Percentiles rank a stretch among this genome's conserved stretches.
These are phyloP conservation scores for Coelopa pilipes DNA, from an alignment of 2,888 invertebrate genomes.

Conservation along the genomic window DNA sequence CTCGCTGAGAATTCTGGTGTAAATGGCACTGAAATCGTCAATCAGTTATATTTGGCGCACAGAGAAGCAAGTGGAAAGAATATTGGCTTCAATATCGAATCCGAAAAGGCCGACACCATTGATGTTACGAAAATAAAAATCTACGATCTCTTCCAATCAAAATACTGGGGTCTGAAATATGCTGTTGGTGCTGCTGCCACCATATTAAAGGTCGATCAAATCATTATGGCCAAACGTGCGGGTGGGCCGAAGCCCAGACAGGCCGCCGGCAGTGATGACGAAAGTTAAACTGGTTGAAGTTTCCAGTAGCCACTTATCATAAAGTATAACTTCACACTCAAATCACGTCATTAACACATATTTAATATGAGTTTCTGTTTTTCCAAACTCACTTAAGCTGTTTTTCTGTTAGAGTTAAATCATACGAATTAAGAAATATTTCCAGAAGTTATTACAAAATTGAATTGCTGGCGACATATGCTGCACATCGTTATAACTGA, in stretches of 20 bases:
- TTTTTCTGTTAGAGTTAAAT: too few species aligned
- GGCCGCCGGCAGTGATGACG: slow-evolving; percentile 78
- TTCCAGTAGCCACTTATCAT: slow-evolving; percentile 4
- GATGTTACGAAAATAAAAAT: slow-evolving; percentile 84
- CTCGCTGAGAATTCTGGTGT: slow-evolving; percentile 95
- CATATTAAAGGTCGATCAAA: slow-evolving; percentile 94
- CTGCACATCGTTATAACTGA: not conserved
- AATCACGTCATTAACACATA: slow-evolving; percentile 24
- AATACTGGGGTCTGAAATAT: slow-evolving; percentile 95
- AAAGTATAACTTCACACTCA: slow-evolving; percentile 19
- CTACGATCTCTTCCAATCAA: slow-evolving; percentile 84
- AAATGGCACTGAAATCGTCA: slow-evolving; percentile 86
- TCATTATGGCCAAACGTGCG: slow-evolving; percentile 97
- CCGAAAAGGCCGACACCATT: slow-evolving; percentile 75
- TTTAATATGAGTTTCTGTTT: slow-evolving; percentile 1
- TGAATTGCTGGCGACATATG: too few species aligned
- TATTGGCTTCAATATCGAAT: slow-evolving; percentile 89
- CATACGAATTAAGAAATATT: too few species aligned
- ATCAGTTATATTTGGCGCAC: slow-evolving; percentile 93
- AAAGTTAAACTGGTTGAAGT: slow-evolving; percentile 68
- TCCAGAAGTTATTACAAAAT: too few species aligned
- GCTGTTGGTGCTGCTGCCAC: slow-evolving; percentile 93
- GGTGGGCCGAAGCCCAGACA: slow-evolving; percentile 91
- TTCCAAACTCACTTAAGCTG: too few species aligned
- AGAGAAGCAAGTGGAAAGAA: slow-evolving; percentile 80